phyloP scores from a whole-genome alignment of 2,797 vertebrate species.

The Syndactyla subalaris region DNA sequence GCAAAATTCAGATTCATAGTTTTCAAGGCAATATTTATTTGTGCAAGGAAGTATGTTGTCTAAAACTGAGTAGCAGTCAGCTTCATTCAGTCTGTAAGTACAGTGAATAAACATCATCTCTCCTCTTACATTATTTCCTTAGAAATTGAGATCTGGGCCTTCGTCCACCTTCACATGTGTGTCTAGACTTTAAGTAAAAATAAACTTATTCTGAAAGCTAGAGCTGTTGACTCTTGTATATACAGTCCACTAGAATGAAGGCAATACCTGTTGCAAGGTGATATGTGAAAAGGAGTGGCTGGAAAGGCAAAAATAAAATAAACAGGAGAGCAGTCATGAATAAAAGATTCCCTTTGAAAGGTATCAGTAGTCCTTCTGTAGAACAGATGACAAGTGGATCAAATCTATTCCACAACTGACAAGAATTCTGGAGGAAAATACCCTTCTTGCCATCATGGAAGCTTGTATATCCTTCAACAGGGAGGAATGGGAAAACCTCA shows the following conservation, averaged over 20 bases:
- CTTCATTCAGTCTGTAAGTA: not conserved
- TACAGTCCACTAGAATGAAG: not conserved
- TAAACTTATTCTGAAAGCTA: not conserved
- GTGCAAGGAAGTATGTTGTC: not conserved
- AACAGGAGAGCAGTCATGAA: not conserved
- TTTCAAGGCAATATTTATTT: not conserved
- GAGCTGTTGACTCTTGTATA: not conserved
- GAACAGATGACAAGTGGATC: not conserved
- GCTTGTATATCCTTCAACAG: not conserved
- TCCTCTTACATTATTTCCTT: not conserved
- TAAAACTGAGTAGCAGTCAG: not conserved
- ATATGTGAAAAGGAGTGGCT: not conserved
- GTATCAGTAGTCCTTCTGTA: not conserved
- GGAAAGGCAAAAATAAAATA: slow-evolving; percentile 20
- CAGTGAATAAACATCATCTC: not conserved
- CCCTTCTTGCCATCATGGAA: not conserved
- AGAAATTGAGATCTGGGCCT: not conserved
- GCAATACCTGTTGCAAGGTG: not conserved
- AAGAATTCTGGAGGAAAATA: not conserved
- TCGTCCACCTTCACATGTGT: not conserved
- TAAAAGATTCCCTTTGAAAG: not conserved
- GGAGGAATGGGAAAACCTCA: not conserved
- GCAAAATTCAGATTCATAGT: not conserved
- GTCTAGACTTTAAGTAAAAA: slow-evolving; percentile 8
- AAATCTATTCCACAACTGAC: not conserved